Evolutionary conservation across 2,797 vertebrate genomes (phyloP).

Genomic region (Hyperoplus immaculatus): DNA sequence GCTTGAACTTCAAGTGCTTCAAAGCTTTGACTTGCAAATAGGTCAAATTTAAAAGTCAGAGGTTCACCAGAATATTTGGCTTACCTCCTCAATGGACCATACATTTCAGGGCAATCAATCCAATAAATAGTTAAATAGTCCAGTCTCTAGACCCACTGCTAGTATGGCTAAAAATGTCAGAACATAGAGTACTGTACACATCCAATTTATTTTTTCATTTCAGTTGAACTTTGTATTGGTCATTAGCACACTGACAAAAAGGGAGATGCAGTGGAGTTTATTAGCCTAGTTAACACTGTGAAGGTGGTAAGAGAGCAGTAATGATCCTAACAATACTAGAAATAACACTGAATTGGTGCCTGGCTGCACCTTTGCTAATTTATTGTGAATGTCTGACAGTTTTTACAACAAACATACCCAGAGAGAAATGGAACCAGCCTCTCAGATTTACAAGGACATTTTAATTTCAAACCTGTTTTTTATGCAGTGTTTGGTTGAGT

Average conservation of each 20-base stretch:
- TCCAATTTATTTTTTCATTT: background rate
- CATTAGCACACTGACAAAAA: background rate
- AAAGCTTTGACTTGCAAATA: background rate
- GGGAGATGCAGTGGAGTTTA: background rate
- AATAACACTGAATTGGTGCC: background rate
- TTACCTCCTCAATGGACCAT: background rate
- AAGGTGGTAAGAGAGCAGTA: background rate
- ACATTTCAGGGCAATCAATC: background rate
- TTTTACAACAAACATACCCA: background rate
- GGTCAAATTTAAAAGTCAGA: background rate
- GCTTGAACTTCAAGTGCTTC: background rate
- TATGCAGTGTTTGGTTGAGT: background rate
- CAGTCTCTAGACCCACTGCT: background rate
- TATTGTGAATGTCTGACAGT: background rate
- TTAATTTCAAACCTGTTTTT: conserved; percentile 1
- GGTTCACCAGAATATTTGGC: background rate
- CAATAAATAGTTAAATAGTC: background rate
- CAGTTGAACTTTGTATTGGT: background rate
- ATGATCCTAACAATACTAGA: background rate
- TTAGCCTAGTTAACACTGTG: background rate
- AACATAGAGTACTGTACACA: no score
- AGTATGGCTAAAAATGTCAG: background rate
- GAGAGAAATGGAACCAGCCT: background rate
- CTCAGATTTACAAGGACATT: background rate
- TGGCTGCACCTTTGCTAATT: background rate